Evolutionary conservation across 2,113 vertebrate genomes (phyloP).

Genomic region (Chaenogobius annularis): DNA sequence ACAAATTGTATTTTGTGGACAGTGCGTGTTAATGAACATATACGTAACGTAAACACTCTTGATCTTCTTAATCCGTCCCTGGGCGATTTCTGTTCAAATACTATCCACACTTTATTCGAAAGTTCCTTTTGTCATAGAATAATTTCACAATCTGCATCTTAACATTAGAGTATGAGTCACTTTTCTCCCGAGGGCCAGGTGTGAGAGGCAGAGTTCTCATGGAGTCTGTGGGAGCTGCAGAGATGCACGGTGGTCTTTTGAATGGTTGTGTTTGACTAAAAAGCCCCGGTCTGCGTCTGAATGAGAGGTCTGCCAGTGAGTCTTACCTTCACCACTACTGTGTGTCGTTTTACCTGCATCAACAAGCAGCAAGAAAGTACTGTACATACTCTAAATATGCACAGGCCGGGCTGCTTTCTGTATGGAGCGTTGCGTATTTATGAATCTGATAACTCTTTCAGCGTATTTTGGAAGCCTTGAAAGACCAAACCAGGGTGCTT

Average conservation of each 20-base stretch:
- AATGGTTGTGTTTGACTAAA: constrained; percentile 39
- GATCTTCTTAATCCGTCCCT: too few species aligned
- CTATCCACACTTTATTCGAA: too few species aligned
- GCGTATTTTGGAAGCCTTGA: constrained; percentile 20
- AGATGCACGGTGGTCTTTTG: constrained; percentile 31
- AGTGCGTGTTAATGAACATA: too few species aligned
- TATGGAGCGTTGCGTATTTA: background rate
- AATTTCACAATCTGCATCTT: too few species aligned
- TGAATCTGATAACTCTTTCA: background rate
- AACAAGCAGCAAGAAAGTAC: background rate
- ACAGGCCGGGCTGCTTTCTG: background rate
- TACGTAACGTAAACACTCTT: too few species aligned
- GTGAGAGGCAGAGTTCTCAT: constrained; percentile 21
- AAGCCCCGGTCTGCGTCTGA: constrained; percentile 43
- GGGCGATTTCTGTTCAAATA: too few species aligned
- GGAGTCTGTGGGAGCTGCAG: constrained; percentile 25
- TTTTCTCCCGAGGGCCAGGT: too few species aligned
- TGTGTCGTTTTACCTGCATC: too few species aligned
- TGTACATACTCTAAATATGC: background rate
- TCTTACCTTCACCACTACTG: too few species aligned
- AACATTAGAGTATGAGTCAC: too few species aligned
- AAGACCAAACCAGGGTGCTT: background rate
- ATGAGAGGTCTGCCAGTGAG: background rate
- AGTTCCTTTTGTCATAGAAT: too few species aligned
- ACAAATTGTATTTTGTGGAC: too few species aligned